phyloP scores from a whole-genome alignment of 2,113 vertebrate genomes.

The Burhinus oedicnemus region DNA sequence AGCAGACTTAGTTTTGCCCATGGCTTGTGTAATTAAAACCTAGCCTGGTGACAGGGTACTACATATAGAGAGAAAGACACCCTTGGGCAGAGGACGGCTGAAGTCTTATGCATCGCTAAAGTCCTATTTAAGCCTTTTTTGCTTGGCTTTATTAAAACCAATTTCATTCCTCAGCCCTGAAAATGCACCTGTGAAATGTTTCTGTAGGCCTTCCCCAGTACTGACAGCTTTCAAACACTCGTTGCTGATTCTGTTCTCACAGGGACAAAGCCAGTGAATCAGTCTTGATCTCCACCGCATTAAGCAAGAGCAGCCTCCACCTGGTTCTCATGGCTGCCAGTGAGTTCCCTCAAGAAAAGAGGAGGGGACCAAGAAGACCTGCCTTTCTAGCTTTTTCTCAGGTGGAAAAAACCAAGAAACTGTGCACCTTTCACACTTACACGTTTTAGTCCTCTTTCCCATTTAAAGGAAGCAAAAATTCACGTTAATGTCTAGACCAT shows the following conservation, averaged over 20 bases:
- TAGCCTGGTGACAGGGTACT: constrained; percentile 26
- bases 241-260: background rate
- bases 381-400: background rate
- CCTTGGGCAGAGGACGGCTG: constrained; percentile 11
- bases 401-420: background rate
- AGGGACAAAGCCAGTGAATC: background rate
- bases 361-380: background rate
- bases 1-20: constrained; percentile 33
- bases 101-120: background rate
- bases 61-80: background rate
- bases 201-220: background rate
- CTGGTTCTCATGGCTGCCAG: background rate
- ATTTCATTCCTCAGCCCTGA: background rate
- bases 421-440: background rate
- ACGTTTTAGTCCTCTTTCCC: background rate
- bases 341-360: background rate
- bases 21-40: constrained; percentile 57
- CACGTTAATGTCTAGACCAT: background rate
- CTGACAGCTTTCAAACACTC: background rate
- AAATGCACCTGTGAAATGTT: constrained; percentile 8
- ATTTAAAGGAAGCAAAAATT: background rate
- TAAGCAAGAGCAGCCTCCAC: background rate
- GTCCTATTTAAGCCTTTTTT: constrained; percentile 30
- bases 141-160: constrained; percentile 35
- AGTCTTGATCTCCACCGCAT: background rate